A percentile compares a stretch with the other conserved stretches of the same genome.
Evolutionary conservation across 2,113 vertebrate genomes (phyloP).

Genomic region (Haemorhous mexicanus): DNA sequence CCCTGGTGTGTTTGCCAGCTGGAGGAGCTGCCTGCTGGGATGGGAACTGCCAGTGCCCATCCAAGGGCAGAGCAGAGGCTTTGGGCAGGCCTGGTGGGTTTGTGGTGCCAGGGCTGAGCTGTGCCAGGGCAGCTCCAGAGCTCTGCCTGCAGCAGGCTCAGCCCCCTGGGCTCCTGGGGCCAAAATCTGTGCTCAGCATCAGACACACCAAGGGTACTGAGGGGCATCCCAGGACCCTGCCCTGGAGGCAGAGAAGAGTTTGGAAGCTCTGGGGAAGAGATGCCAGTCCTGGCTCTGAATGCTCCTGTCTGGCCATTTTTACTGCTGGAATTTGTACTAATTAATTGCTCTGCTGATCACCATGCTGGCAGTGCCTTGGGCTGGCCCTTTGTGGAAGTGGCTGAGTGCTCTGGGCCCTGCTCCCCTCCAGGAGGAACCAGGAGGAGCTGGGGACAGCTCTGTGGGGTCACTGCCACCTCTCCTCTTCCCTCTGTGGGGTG

Average conservation of each 20-base stretch:
- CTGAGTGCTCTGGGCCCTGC: rapidly evolving
- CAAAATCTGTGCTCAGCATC: rapidly evolving
- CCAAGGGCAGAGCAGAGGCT: background rate
- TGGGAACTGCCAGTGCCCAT: rapidly evolving
- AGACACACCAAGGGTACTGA: rapidly evolving
- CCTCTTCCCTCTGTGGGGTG: rapidly evolving
- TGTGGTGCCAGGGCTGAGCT: background rate
- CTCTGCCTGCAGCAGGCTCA: rapidly evolving
- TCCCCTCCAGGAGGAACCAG: rapidly evolving
- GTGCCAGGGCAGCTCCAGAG: background rate
- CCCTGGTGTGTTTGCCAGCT: background rate
- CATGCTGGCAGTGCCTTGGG: background rate
- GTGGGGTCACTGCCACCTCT: rapidly evolving
- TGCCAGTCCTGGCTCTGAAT: background rate
- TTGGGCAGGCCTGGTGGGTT: background rate
- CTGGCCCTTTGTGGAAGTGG: background rate
- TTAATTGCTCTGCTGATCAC: background rate
- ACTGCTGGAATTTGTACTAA: background rate
- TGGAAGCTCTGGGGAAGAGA: rapidly evolving
- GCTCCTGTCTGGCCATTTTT: background rate
- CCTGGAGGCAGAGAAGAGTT: background rate
- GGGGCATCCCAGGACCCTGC: background rate
- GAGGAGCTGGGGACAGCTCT: background rate
- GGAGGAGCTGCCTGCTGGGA: rapidly evolving
- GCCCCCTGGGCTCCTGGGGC: rapidly evolving